phyloP scores from a whole-genome alignment of 2,888 invertebrate species.

The Nezara viridula region DNA sequence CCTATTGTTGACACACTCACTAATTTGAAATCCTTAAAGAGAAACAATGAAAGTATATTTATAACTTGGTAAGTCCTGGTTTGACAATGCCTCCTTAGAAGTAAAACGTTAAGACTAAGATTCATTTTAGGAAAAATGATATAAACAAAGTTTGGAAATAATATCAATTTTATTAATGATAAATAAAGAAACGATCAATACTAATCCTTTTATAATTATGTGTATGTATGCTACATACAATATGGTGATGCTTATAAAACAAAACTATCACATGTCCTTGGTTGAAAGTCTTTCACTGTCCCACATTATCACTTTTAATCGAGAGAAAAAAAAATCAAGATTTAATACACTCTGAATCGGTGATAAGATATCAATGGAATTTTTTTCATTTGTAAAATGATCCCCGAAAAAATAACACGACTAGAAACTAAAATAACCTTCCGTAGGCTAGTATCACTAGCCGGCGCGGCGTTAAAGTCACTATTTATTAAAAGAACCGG shows the following conservation, averaged over 20 bases:
- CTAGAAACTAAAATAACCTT: not conserved
- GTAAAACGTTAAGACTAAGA: no score
- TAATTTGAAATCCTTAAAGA: no score
- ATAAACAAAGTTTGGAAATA: no score
- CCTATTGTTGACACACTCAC: no score
- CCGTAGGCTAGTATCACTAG: constrained; percentile 20
- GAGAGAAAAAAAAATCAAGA: not conserved
- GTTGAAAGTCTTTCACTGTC: not conserved
- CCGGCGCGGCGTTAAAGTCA: constrained; percentile 46
- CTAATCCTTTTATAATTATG: no score
- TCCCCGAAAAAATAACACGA: not conserved
- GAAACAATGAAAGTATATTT: no score
- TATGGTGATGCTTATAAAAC: not conserved
- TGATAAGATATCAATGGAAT: not conserved
- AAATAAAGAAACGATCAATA: no score
- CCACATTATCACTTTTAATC: constrained; percentile 22
- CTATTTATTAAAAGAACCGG: constrained; percentile 38
- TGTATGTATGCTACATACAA: not conserved
- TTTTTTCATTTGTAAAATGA: not conserved
- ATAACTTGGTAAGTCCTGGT: no score
- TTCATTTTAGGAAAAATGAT: no score
- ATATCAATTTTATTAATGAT: no score
- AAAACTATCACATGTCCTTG: not conserved
- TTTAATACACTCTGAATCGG: not conserved
- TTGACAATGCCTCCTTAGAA: no score